These are phyloP conservation scores for Bimastos eiseni DNA, from an alignment of 2,888 invertebrate genomes.

Conservation along the genomic window DNA sequence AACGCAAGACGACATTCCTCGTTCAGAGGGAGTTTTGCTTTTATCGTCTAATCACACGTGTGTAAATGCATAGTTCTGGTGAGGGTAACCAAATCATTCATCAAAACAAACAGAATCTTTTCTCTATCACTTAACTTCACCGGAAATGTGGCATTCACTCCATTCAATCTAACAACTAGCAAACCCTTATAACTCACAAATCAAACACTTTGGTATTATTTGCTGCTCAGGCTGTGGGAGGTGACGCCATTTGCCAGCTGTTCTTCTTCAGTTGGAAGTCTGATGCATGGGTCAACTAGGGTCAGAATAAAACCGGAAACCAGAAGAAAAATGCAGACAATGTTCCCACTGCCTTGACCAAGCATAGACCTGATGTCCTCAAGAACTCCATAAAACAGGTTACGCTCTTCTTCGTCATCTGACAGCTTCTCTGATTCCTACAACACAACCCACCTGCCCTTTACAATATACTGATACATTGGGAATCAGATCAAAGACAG, in stretches of 20 bases:
- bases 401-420: not conserved
- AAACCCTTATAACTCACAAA: not conserved
- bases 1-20: not conserved
- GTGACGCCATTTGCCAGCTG: conserved; percentile 7
- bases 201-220: not conserved
- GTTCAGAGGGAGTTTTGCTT: not conserved
- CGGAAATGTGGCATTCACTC: not conserved
- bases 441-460: not conserved
- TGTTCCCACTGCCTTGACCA: conserved; percentile 17
- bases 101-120: not conserved
- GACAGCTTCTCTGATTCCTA: not conserved
- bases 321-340: conserved; percentile 13
- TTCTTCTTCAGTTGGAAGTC: conserved; percentile 2
- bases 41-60: not conserved
- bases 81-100: not conserved
- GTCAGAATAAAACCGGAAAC: conserved; percentile 22
- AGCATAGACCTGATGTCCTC: conserved; percentile 21
- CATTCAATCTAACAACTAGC: not conserved
- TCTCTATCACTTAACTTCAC: not conserved
- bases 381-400: not conserved
- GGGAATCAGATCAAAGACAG: too few species aligned
- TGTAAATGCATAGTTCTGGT: not conserved
- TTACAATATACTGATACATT: not conserved
- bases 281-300: conserved; percentile 21
- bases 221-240: not conserved